These are phyloP conservation scores for Paramacrobiotus metropolitanus DNA, from an alignment of 1,140 invertebrate species.

Conservation along the genomic window DNA sequence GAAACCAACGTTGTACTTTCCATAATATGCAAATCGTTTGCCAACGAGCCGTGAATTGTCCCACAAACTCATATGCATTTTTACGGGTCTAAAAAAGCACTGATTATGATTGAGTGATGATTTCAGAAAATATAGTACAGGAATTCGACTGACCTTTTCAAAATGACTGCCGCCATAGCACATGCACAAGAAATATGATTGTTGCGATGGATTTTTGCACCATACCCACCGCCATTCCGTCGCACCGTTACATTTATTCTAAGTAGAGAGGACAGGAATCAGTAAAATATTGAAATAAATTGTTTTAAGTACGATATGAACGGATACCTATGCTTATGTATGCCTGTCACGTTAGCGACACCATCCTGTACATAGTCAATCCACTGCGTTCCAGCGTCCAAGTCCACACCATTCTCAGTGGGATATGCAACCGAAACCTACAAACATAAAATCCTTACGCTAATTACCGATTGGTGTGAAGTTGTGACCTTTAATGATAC, in stretches of 20 bases:
- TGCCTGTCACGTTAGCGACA: too few species aligned
- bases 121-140: too few species aligned
- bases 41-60: neutral
- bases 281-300: too few species aligned
- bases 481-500: too few species aligned
- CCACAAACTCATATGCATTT: neutral
- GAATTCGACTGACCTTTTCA: slow-evolving; percentile 20
- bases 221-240: slow-evolving; percentile 23
- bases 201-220: slow-evolving; percentile 18
- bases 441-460: too few species aligned
- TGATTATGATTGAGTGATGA: too few species aligned
- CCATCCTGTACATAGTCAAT: slow-evolving; percentile 33
- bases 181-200: too few species aligned
- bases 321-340: too few species aligned
- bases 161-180: slow-evolving; percentile 16
- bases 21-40: neutral
- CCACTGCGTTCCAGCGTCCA: slow-evolving; percentile 26
- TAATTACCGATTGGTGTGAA: too few species aligned
- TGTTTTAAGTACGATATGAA: too few species aligned
- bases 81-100: neutral
- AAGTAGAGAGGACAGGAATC: too few species aligned
- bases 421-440: slow-evolving; percentile 19
- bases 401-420: slow-evolving; percentile 22
- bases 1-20: neutral
- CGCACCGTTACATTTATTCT: neutral